These are phyloP conservation scores for Hemibagrus wyckioides DNA, from an alignment of 2,113 vertebrate species.

Conservation along the genomic window DNA sequence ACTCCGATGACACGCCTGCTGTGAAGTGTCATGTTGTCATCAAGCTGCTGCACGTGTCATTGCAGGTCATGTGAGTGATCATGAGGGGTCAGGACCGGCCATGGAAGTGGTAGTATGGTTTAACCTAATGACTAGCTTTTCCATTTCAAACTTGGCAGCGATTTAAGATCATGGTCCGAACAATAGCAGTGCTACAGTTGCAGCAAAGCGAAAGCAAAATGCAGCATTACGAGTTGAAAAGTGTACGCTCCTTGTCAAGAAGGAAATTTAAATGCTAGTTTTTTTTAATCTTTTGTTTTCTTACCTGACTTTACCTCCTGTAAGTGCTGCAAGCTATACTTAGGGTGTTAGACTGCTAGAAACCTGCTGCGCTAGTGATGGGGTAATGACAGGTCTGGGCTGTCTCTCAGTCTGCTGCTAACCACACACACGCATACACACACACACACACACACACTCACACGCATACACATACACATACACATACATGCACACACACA, in stretches of 20 bases:
- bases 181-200: neutral
- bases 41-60: slow-evolving; percentile 17
- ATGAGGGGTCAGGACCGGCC: slow-evolving; percentile 11
- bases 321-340: slow-evolving; percentile 51
- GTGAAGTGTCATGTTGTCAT: slow-evolving; percentile 17
- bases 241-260: slow-evolving; percentile 3
- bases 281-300: slow-evolving; percentile 29
- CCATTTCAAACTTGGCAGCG: neutral
- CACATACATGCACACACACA: neutral
- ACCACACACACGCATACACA: slow-evolving; percentile 54
- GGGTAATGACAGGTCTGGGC: slow-evolving; percentile 67
- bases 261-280: neutral
- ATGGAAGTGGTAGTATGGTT: neutral
- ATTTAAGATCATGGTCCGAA: neutral
- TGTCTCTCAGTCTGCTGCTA: slow-evolving; percentile 57
- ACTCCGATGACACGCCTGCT: neutral
- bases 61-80: slow-evolving; percentile 24
- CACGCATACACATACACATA: slow-evolving; percentile 52
- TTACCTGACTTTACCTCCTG: slow-evolving; percentile 44
- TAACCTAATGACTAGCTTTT: slow-evolving; percentile 10
- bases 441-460: neutral
- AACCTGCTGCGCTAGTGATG: slow-evolving; percentile 68
- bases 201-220: neutral
- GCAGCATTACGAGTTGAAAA: neutral
- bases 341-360: slow-evolving; percentile 47